Evolutionary conservation across 64 coral and sea anemone genomes (phyloP).

Genomic region (Montipora efflorescens): DNA sequence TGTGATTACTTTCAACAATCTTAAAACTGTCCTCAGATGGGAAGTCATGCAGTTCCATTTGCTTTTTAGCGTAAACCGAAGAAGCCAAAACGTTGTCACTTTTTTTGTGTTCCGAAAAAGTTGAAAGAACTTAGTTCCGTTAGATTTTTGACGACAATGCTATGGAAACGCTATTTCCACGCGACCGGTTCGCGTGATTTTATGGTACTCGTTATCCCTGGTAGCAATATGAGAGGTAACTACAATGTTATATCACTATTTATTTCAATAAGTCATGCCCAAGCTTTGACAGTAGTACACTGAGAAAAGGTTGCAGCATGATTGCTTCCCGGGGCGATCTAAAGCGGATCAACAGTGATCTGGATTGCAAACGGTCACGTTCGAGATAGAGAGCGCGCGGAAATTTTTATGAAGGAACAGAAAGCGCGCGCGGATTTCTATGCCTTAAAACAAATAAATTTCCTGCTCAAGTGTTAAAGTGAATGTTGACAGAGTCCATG

Average conservation of each 20-base stretch:
- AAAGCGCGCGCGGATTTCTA: too few species aligned
- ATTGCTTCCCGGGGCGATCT: not conserved
- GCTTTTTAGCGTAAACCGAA: not conserved
- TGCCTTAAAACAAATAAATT: too few species aligned
- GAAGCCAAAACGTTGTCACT: not conserved
- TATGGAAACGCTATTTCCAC: not conserved
- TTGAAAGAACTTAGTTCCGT: not conserved
- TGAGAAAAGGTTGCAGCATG: not conserved
- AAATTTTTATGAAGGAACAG: too few species aligned
- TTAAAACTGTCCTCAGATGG: not conserved
- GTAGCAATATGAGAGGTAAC: not conserved
- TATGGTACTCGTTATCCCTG: not conserved
- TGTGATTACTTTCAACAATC: not conserved
- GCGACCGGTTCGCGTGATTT: not conserved
- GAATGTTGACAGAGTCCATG: too few species aligned
- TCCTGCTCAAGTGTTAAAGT: too few species aligned
- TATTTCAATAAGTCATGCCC: not conserved
- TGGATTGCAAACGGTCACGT: too few species aligned
- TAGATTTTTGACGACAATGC: not conserved
- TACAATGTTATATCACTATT: not conserved
- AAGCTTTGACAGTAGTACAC: not conserved
- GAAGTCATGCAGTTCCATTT: not conserved
- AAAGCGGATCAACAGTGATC: not conserved
- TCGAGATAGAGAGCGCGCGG: too few species aligned
- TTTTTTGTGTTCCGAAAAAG: not conserved